Evolutionary conservation across 2,113 vertebrate species (phyloP).

Genomic region (Python bivittatus): DNA sequence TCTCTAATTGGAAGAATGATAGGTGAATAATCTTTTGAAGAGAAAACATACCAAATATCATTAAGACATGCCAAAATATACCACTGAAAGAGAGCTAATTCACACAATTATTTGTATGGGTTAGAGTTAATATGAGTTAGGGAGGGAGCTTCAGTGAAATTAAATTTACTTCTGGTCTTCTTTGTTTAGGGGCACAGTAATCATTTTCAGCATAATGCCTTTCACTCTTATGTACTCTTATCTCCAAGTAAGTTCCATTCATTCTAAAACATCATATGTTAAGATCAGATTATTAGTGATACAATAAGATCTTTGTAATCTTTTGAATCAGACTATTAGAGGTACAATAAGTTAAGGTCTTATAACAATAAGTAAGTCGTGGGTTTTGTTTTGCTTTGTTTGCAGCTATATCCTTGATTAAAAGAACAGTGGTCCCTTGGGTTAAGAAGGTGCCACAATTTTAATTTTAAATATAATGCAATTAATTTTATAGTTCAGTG

Average conservation of each 20-base stretch:
- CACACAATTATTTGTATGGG: slow-evolving; percentile 4
- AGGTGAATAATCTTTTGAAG: slow-evolving; percentile 20
- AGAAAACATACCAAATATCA: slow-evolving; percentile 14
- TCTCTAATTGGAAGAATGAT: slow-evolving; percentile 32
- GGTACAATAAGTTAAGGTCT: background rate
- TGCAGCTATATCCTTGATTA: background rate
- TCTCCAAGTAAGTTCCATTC: background rate
- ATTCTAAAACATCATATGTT: background rate
- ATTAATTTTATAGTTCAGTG: background rate
- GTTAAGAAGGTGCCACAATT: background rate
- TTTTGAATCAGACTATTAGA: background rate
- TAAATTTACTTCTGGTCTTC: background rate
- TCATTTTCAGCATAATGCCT: background rate
- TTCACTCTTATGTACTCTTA: background rate
- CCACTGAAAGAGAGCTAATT: slow-evolving; percentile 20
- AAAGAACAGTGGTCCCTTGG: background rate
- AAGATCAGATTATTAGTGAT: background rate
- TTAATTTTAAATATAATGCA: background rate
- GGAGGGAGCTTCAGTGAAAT: background rate
- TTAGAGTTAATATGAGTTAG: background rate
- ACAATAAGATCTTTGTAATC: background rate
- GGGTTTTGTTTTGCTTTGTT: background rate
- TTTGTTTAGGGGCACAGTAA: background rate
- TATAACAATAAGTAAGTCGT: background rate
- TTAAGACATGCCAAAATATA: slow-evolving; percentile 15